Conservation (phyloP, 2,113 vertebrate species). For the Colossoma macropomum region DNA sequence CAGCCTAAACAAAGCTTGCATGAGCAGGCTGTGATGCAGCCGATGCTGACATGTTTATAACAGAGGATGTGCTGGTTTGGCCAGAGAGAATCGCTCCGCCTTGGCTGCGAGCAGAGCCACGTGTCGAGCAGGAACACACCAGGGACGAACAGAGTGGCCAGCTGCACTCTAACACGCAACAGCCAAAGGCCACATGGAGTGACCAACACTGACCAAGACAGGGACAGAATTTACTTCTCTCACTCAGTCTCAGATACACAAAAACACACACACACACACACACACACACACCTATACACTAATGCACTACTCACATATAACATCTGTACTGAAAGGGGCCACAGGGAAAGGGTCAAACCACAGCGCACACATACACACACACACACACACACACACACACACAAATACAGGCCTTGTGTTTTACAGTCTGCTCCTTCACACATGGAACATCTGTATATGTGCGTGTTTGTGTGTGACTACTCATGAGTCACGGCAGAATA, state of each 20-base stretch:
- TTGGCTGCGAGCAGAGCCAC: slow-evolving; percentile 23
- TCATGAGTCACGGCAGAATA: slow-evolving; percentile 29
- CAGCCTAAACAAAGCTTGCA: slow-evolving; percentile 39
- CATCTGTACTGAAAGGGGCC: slow-evolving; percentile 1
- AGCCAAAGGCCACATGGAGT: background rate
- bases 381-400: background rate
- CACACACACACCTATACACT: slow-evolving; percentile 18
- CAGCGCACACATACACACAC: background rate
- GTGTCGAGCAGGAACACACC: slow-evolving; percentile 29
- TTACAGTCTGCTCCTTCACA: background rate
- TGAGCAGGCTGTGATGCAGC: slow-evolving; percentile 22
- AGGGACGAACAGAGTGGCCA: slow-evolving; percentile 35
- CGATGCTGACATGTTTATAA: slow-evolving; percentile 45
- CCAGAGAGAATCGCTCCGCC: slow-evolving; percentile 20
- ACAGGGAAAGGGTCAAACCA: background rate
- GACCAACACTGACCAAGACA: background rate
- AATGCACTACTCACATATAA: slow-evolving; percentile 14
- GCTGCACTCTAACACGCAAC: slow-evolving; percentile 24
- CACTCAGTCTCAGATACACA: background rate
- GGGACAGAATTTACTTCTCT: background rate
- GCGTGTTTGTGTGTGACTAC: slow-evolving; percentile 15
- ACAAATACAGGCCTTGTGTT: background rate
- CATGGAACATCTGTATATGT: slow-evolving; percentile 28
- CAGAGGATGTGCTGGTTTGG: slow-evolving; percentile 2
- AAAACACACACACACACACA: background rate